Evolutionary conservation across 2,888 invertebrate genomes (phyloP).

Genomic region (Lithophane leautieri): DNA sequence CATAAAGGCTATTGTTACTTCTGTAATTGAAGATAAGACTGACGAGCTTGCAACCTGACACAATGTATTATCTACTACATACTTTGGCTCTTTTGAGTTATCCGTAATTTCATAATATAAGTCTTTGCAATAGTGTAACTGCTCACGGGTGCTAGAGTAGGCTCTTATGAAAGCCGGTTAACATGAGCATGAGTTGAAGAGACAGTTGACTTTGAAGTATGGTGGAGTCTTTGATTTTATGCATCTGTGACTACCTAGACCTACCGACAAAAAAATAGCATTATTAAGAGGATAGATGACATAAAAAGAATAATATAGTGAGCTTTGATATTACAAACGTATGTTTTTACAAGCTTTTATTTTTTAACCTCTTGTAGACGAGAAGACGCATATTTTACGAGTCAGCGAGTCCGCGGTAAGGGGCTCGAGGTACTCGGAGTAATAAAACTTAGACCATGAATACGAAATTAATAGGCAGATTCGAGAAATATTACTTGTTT

Average conservation of each 20-base stretch:
- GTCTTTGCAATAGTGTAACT: background rate
- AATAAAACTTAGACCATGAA: constrained; percentile 58
- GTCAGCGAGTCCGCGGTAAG: constrained; percentile 35
- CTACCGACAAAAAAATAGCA: background rate
- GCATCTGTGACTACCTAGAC: background rate
- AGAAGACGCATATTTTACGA: constrained; percentile 49
- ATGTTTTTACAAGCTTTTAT: constrained; percentile 21
- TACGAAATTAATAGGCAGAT: constrained; percentile 45
- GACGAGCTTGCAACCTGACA: background rate
- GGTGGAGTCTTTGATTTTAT: constrained; percentile 15
- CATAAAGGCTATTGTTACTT: constrained; percentile 4
- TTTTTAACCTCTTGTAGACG: constrained; percentile 34
- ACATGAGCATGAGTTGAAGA: background rate
- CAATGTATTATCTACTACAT: background rate
- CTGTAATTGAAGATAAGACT: constrained; percentile 6
- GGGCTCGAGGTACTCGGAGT: constrained; percentile 34
- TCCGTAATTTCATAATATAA: background rate
- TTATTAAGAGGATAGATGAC: background rate
- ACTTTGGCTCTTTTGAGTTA: background rate
- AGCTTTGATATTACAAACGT: constrained; percentile 9
- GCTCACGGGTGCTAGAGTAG: background rate
- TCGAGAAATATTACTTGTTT: constrained; percentile 46
- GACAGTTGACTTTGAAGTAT: background rate
- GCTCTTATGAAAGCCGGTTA: background rate
- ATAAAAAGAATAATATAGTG: constrained; percentile 3